These are phyloP conservation scores for Cherax quadricarinatus DNA, from an alignment of 1,140 invertebrate genomes.

Conservation along the genomic window DNA sequence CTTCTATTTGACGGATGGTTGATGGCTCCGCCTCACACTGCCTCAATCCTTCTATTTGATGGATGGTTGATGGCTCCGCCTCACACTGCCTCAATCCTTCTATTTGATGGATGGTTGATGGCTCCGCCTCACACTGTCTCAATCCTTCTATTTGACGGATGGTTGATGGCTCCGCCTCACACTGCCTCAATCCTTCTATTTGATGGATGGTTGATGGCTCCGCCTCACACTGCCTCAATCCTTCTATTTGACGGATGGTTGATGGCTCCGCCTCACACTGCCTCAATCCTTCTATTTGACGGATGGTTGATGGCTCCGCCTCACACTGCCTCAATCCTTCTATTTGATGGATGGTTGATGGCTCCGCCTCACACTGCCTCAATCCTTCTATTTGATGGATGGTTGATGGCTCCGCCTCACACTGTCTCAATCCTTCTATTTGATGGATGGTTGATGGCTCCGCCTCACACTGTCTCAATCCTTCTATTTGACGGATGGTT, in stretches of 20 bases:
- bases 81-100: no score
- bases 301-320: not conserved
- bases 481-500: not conserved
- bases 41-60: not conserved
- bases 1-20: not conserved
- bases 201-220: not conserved
- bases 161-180: not conserved
- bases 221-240: not conserved
- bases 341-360: slow-evolving; percentile 24
- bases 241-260: not conserved
- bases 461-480: no score
- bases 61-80: not conserved
- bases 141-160: not conserved
- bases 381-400: not conserved
- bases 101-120: not conserved
- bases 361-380: not conserved
- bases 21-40: not conserved
- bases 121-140: no score
- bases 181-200: not conserved
- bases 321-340: no score
- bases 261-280: no score
- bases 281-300: no score
- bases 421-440: not conserved
- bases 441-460: not conserved
- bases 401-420: not conserved